Conservation (phyloP, 2,888 invertebrate species). For the Hirtodrosophila alboralis region DNA sequence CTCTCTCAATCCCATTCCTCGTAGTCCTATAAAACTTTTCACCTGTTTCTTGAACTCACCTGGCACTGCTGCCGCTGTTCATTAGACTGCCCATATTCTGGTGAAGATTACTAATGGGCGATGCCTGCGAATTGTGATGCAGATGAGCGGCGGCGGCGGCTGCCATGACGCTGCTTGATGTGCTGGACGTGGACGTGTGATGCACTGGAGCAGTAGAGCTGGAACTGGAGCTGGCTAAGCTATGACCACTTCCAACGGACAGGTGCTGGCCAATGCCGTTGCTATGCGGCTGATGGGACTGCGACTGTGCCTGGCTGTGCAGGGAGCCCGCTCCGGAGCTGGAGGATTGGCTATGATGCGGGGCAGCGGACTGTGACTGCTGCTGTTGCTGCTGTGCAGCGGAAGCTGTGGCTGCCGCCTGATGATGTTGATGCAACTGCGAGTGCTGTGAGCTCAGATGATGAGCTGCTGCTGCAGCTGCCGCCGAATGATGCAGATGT, state of each 20-base stretch:
- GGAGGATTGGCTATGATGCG: slow-evolving; percentile 56
- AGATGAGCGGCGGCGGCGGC: slow-evolving; percentile 81
- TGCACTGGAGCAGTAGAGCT: slow-evolving; percentile 58
- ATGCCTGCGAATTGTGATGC: slow-evolving; percentile 82
- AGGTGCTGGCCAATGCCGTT: slow-evolving; percentile 67
- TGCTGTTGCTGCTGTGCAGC: slow-evolving; percentile 35
- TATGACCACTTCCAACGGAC: slow-evolving; percentile 42
- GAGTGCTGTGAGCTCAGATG: slow-evolving; percentile 60
- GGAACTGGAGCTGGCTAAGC: slow-evolving; percentile 31
- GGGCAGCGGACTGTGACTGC: slow-evolving; percentile 48
- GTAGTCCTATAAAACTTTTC: too few species aligned
- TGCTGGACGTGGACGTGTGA: slow-evolving; percentile 70
- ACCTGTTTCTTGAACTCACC: slow-evolving; percentile 63
- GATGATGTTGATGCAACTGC: slow-evolving; percentile 66
- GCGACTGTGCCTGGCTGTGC: slow-evolving; percentile 56
- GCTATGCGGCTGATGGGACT: slow-evolving; percentile 65
- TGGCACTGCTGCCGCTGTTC: slow-evolving; percentile 84
- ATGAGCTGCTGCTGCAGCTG: slow-evolving; percentile 57
- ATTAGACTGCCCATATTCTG: slow-evolving; percentile 84
- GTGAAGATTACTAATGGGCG: slow-evolving; percentile 84
- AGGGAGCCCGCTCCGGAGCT: slow-evolving; percentile 46
- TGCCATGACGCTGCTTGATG: slow-evolving; percentile 78
- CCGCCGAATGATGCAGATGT: slow-evolving; percentile 56
- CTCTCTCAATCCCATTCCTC: too few species aligned
- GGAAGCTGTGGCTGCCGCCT: slow-evolving; percentile 48